Conservation (phyloP, 2,797 vertebrate species). For the Spinibarbus caldwelli region DNA sequence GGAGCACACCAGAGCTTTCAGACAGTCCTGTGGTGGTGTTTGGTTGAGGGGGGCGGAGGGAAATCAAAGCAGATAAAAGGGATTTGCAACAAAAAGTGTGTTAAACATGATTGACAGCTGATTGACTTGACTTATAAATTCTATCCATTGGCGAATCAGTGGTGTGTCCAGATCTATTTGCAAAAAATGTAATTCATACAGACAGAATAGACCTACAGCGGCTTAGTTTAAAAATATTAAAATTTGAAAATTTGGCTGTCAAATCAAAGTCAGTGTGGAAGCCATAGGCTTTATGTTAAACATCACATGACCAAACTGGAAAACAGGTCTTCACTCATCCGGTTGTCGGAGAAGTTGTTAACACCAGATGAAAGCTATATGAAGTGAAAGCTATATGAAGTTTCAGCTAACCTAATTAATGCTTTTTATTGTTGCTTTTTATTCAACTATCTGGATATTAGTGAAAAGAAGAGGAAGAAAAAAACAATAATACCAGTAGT, state of each 20-base stretch:
- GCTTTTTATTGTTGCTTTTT: not conserved
- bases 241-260: not conserved
- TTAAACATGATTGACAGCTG: constrained; percentile 44
- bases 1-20: not conserved
- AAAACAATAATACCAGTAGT: not conserved
- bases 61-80: constrained; percentile 40
- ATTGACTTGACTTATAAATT: constrained; percentile 14
- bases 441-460: not conserved
- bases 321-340: not conserved
- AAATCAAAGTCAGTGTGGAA: not conserved
- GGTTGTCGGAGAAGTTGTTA: not conserved
- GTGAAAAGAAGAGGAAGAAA: not conserved
- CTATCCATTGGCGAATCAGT: not conserved
- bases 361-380: not conserved
- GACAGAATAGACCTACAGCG: not conserved
- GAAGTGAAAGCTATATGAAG: not conserved
- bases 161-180: not conserved
- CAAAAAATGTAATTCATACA: constrained; percentile 10
- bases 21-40: constrained; percentile 1
- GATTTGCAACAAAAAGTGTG: constrained; percentile 45
- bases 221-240: not conserved
- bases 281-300: not conserved
- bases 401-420: not conserved
- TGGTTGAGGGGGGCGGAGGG: not conserved
- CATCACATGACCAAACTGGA: not conserved